Evolutionary conservation across 2,888 invertebrate genomes (phyloP).

Genomic region (Camptogramma bilineatum): DNA sequence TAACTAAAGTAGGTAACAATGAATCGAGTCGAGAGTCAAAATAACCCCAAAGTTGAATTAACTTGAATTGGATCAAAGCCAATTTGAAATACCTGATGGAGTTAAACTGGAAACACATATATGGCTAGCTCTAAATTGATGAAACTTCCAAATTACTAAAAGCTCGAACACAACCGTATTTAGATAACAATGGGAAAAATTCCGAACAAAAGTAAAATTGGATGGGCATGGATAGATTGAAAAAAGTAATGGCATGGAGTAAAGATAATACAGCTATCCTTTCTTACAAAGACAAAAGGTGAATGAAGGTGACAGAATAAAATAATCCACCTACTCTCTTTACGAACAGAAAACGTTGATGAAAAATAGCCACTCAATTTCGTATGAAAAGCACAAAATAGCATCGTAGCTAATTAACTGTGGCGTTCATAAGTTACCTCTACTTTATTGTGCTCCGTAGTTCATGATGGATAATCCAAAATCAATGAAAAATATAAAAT

Average conservation of each 20-base stretch:
- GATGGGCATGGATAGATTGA: slow-evolving; percentile 31
- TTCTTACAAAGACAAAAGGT: background rate
- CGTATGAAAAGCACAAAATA: too few relatives aligned
- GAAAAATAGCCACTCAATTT: too few relatives aligned
- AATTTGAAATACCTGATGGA: background rate
- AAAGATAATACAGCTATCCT: background rate
- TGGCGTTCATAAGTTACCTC: too few relatives aligned
- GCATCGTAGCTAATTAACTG: too few relatives aligned
- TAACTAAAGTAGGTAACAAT: too few relatives aligned
- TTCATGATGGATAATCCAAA: too few relatives aligned
- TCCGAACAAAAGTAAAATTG: slow-evolving; percentile 35
- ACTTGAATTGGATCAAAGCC: background rate
- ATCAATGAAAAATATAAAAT: too few relatives aligned
- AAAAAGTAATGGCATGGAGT: slow-evolving; percentile 23
- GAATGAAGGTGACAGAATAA: too few relatives aligned
- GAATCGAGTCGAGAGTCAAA: too few relatives aligned
- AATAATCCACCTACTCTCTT: too few relatives aligned
- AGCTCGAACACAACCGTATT: slow-evolving; percentile 24
- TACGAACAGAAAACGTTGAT: too few relatives aligned
- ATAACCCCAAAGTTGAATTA: background rate
- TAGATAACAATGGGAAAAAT: slow-evolving; percentile 28
- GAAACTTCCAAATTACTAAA: slow-evolving; percentile 28
- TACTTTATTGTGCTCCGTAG: too few relatives aligned
- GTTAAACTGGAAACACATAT: background rate
- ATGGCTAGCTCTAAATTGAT: slow-evolving; percentile 12